Evolutionary conservation across 1,140 invertebrate species (phyloP), one percentile per base, ranked within the genome.

Genomic region (Geopemphigus sp.): DNA sequence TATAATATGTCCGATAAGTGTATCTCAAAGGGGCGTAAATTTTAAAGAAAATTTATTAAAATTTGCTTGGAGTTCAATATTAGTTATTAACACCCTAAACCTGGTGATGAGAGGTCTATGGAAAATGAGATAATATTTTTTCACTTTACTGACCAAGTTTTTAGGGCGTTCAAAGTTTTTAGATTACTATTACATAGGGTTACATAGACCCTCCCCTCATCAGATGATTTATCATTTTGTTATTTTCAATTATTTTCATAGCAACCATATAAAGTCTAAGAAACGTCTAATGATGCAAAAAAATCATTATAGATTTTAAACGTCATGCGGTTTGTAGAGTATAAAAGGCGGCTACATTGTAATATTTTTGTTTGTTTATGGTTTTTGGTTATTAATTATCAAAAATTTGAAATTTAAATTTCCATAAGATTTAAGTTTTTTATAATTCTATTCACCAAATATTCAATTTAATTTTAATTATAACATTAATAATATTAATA

Each of bases 221-320:
- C 17, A 45, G 19, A 63, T 78, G 74, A 78, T 78, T 78, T 78
- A 78, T 78, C 24, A 57, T 78, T 50, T 59, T 63, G 10, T 14
- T 29, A 78, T 57, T 45, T 61, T 61, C 57, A 78, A 78, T 78
- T 78, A 78, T 78, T 78, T 78, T 76, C 56, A 59, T 29, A 47
- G 22, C 39, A 26, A 14, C 56, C 56, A 24, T 45, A 17, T 22
- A 54, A 3, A 15, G 29, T 26, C 22, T 63, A n/a, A 29, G 22
- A 29, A 61, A 17, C 72, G 24, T 74, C 32, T 50, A 63, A 63
- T 78, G 57, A 61, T n/a, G 39, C 39, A 22, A 50, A 17, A 63
- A 63, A 78, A 59, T 59, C 74, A 47, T 50, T 63, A 78, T 78
- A 61, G 45, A n/a, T 78, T 78, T 61, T 26, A 78, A 50, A 78